Evolutionary conservation across 2,113 vertebrate species (phyloP).

Genomic region (Anseranas semipalmata): DNA sequence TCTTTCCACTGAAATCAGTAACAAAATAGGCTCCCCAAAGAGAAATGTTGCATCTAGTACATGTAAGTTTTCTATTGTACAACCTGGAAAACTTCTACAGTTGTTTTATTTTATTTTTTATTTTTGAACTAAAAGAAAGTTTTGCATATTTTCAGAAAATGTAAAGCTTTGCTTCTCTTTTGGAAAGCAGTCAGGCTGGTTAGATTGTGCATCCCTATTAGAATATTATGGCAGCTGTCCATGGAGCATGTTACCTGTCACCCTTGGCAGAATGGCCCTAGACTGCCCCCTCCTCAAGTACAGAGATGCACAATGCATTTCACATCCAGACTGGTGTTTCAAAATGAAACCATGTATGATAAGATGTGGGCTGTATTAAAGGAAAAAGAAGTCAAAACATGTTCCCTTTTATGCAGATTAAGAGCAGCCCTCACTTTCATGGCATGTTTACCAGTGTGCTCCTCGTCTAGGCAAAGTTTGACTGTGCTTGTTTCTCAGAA

Average conservation of each 20-base stretch:
- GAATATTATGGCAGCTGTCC: neutral
- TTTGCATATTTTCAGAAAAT: neutral
- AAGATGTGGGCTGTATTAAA: neutral
- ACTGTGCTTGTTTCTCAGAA: slow-evolving; percentile 36
- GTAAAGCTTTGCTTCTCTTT: neutral
- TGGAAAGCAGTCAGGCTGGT: neutral
- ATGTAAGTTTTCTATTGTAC: neutral
- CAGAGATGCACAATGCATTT: neutral
- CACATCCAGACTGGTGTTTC: neutral
- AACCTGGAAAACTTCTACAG: neutral
- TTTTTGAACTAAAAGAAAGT: neutral
- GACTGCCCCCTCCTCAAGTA: neutral
- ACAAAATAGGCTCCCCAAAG: neutral
- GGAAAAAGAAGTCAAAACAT: neutral
- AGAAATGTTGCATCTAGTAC: neutral
- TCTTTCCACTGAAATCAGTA: neutral
- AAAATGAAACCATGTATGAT: neutral
- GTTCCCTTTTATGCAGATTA: neutral
- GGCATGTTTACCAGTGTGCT: neutral
- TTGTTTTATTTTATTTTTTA: neutral
- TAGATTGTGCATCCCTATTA: neutral
- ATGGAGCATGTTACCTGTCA: neutral
- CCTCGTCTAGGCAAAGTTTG: slow-evolving; percentile 6
- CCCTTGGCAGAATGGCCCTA: neutral
- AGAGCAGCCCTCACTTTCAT: neutral